Base-by-base conservation (phyloP, 2,113 vertebrate genomes). In the Pseudorhombus dupliciocellatus region DNA sequence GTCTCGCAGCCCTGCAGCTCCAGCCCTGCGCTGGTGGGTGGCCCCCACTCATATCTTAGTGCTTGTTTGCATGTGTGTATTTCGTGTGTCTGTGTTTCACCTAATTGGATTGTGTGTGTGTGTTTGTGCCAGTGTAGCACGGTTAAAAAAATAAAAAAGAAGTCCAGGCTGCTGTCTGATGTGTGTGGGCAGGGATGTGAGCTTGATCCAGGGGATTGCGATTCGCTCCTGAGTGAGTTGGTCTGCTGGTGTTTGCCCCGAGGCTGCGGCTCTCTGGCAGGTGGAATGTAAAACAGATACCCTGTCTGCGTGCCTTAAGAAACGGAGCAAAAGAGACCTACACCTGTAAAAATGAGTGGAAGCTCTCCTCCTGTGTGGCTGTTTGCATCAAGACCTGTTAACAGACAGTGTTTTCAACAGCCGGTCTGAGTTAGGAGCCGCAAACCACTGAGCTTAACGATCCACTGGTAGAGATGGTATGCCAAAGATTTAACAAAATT, bases 201-300 rank as follows among this genome's bases (percentile, higher is more conserved):
- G 57, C 18, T 25, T 75, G 50, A 82, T 85, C 72, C 34, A 10
- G 55, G 51, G 72, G 70, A 72, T 54, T 14, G 44, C 56, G 74
- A 68, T 54, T 5, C 31, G 21, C 25, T 76, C 50, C 51, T 70
- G 40, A 50, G 22, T 37, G 53, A 74, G 66, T 7, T 48, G 52
- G 55, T 80, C 51, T 50, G 76, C 58, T 42, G 70, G 15, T 69
- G 72, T 75, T 70, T 84, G 66, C 70, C 82, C 61, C 11, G 57
- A 79, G 85, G 81, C 75, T 68, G 69, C 3, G 16, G 61, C 53
- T 73, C 31, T 60, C 50, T 42, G 26, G 25, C 79, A 72, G 79
- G 51, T 59, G 40, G 51, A 71, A 63, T 67, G 15, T 76, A 31
- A 67, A 72, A 16, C 10, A 18, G 4, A 37, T 5, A 53, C 20